Base-by-base conservation (phyloP, 2,113 vertebrate genomes). In the Passer montanus region DNA sequence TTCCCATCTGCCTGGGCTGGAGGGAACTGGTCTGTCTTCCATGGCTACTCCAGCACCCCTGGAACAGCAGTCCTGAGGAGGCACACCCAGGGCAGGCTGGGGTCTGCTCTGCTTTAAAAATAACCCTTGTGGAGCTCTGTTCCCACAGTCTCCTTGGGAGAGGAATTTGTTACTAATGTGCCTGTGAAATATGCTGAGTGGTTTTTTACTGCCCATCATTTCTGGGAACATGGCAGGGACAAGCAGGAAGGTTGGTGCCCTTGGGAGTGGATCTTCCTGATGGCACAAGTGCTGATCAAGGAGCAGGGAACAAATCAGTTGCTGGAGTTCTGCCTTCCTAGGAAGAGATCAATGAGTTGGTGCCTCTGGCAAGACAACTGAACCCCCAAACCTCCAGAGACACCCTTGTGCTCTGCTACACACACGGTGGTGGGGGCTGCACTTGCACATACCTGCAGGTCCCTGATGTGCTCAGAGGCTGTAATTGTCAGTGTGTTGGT, bases 351-450 rank as follows among this genome's bases (percentile, higher is more conserved):
- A 81, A 27, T 73, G 20, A 35, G 63, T 80, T 76, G 68, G 70
- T 76, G 67, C 70, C 21, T 58, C 56, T 68, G 75, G 46, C 2
- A 1, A 47, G 53, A 55, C 44, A 50, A 26, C 17, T 35, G 35
- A 47, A 72, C 35, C 28, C 50, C 44, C 49, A 76, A 9, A 68
- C 13, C 46, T 56, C n/a, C 86, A 66, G 89, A 56, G 60, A 30
- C 0, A 1, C 13, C 31, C 28, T 31, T 60, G 41, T 81, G 53
- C 49, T 69, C 76, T 66, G 73, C 64, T 68, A 16, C 27, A 3
- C 2, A 7, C 52, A 1, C 5, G 0, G 1, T 10, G 20, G 11
- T 2, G 1, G 18, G 43, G 26, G 26, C n/a, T 88, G 72, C 3
- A 1, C 41, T 76, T 67, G 39, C 19, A 63, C 18, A 1, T 9